Percentiles rank a stretch among this genome's conserved stretches.
Conservation (phyloP, 2,797 vertebrate species). For the Rhadinocentrus ornatus region DNA sequence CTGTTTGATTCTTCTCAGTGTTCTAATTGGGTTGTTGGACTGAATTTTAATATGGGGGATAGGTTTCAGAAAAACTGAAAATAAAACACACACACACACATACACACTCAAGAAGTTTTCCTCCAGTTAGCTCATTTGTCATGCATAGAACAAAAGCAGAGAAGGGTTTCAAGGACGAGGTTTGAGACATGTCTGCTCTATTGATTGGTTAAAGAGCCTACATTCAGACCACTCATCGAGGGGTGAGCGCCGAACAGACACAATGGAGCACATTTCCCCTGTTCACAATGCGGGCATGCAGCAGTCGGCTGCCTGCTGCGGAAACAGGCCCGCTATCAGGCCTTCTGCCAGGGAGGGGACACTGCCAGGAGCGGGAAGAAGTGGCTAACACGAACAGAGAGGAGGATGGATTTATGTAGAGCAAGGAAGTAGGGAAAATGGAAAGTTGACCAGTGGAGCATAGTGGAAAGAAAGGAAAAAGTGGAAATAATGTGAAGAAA, state of each 20-base stretch:
- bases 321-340: constrained; percentile 67
- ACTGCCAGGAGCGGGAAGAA: constrained; percentile 54
- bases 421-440: constrained; percentile 7
- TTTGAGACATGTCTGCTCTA: constrained; percentile 80
- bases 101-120: constrained; percentile 31
- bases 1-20: constrained; percentile 46
- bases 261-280: constrained; percentile 80
- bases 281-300: constrained; percentile 73
- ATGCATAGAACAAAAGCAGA: constrained; percentile 74
- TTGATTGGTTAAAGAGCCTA: constrained; percentile 83
- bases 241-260: constrained; percentile 65
- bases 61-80: constrained; percentile 52
- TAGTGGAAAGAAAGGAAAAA: neutral
- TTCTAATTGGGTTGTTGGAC: constrained; percentile 67
- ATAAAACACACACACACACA: neutral
- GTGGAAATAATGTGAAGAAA: constrained; percentile 16
- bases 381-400: constrained; percentile 40
- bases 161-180: constrained; percentile 76
- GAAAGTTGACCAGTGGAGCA: constrained; percentile 11
- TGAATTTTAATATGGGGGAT: constrained; percentile 50
- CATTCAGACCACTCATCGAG: constrained; percentile 77
- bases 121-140: constrained; percentile 75
- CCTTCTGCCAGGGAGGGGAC: constrained; percentile 58
- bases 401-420: constrained; percentile 39
- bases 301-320: constrained; percentile 56